These are phyloP conservation scores for Thryonomys swinderianus DNA, from an alignment of 2,113 vertebrate genomes.

Conservation along the genomic window DNA sequence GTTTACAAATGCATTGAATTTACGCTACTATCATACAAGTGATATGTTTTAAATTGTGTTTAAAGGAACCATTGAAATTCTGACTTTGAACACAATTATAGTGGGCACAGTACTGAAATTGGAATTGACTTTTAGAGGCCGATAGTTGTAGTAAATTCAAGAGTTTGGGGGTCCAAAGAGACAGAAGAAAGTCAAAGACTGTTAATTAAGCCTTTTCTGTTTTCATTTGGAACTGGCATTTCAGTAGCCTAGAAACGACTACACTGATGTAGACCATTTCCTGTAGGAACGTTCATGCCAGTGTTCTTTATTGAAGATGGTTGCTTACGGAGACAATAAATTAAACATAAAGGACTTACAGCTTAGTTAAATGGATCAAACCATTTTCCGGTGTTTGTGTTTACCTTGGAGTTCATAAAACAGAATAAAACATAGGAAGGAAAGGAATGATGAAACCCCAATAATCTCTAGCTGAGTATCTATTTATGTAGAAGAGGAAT, in stretches of 20 bases:
- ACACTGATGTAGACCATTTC: constrained; percentile 77
- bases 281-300: constrained; percentile 78
- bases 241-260: constrained; percentile 16
- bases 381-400: constrained; percentile 85
- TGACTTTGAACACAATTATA: constrained; percentile 10
- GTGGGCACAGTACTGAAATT: background rate
- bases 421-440: constrained; percentile 77
- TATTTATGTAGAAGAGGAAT: background rate
- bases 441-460: constrained; percentile 74
- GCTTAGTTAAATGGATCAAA: constrained; percentile 78
- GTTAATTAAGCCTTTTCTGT: background rate
- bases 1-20: constrained; percentile 85
- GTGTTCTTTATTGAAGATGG: constrained; percentile 79
- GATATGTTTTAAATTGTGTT: constrained; percentile 20
- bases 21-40: constrained; percentile 83
- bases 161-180: background rate
- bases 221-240: constrained; percentile 3
- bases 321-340: constrained; percentile 78
- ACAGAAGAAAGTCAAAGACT: background rate
- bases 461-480: background rate
- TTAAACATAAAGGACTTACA: constrained; percentile 82
- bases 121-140: constrained; percentile 31
- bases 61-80: background rate
- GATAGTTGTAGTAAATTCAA: constrained; percentile 9
- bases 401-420: constrained; percentile 82